These are phyloP conservation scores for Leucophenga varia DNA, from an alignment of 1,140 invertebrate genomes.

Conservation along the genomic window DNA sequence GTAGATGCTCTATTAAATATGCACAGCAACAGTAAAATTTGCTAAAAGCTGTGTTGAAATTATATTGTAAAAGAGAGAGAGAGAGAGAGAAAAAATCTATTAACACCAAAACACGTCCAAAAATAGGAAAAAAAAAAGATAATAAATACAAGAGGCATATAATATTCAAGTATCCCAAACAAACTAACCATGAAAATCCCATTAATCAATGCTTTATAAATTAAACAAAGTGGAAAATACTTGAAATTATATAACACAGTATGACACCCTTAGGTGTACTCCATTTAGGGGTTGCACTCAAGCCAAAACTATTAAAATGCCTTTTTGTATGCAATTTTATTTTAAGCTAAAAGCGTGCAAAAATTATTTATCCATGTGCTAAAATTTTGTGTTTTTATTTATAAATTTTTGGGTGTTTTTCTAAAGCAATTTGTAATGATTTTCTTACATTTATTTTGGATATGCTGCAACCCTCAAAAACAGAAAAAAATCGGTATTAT, in stretches of 20 bases:
- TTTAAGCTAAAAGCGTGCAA: background rate
- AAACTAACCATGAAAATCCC: conserved; percentile 34
- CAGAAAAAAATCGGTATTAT: conserved; percentile 11
- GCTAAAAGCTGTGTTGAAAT: too few relatives aligned
- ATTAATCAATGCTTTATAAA: conserved; percentile 44
- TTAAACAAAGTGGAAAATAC: conserved; percentile 51
- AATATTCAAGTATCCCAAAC: too few relatives aligned
- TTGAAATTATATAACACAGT: conserved; percentile 28
- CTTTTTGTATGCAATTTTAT: conserved; percentile 27
- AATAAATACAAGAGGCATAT: too few relatives aligned
- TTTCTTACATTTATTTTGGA: conserved; percentile 2
- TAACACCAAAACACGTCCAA: too few relatives aligned
- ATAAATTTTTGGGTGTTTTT: conserved; percentile 32
- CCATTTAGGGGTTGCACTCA: conserved; percentile 19
- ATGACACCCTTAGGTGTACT: background rate
- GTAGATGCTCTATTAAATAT: too few relatives aligned
- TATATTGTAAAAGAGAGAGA: too few relatives aligned
- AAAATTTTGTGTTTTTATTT: conserved; percentile 15
- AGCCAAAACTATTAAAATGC: conserved; percentile 32
- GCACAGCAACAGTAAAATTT: too few relatives aligned
- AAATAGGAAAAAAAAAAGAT: too few relatives aligned
- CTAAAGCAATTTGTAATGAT: conserved; percentile 18
- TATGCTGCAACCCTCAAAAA: conserved; percentile 8
- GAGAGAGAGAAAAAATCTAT: too few relatives aligned
- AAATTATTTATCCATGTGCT: too few relatives aligned